These are phyloP conservation scores for Hartigia nigra DNA, from an alignment of 2,888 invertebrate species.

Conservation along the genomic window DNA sequence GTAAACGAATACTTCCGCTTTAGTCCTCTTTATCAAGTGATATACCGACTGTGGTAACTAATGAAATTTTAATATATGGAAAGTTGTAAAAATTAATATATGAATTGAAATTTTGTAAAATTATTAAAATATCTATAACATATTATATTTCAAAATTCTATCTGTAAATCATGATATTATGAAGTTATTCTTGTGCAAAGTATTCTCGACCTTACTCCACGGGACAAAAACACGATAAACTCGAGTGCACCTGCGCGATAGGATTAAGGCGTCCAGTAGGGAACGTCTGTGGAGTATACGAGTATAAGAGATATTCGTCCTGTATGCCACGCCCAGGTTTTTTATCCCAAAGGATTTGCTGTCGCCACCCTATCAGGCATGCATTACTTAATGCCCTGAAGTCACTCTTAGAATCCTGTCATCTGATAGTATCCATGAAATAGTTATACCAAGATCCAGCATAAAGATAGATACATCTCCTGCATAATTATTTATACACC, in stretches of 20 bases:
- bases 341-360: constrained; percentile 10
- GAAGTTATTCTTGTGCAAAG: neutral
- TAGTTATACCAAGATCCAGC: neutral
- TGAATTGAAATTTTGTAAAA: neutral
- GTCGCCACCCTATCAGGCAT: constrained; percentile 13
- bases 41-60: too few relatives aligned
- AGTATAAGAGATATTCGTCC: neutral
- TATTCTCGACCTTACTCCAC: neutral
- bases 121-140: neutral
- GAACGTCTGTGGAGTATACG: constrained; percentile 1
- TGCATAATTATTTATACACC: neutral
- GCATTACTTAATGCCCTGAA: constrained; percentile 10
- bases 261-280: constrained; percentile 12
- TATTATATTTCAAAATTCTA: neutral
- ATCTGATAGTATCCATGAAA: neutral
- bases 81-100: neutral
- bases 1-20: too few relatives aligned
- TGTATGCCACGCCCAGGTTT: constrained; percentile 17
- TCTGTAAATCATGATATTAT: neutral
- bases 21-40: too few relatives aligned
- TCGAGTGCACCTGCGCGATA: neutral
- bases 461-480: neutral
- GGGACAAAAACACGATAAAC: neutral
- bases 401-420: neutral
- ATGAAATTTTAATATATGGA: too few relatives aligned